Evolutionary conservation across 35 echinoderm and acorn worm genomes (phyloP), one percentile per base, ranked within the genome.

Genomic region (Heliocidaris erythrogramma): DNA sequence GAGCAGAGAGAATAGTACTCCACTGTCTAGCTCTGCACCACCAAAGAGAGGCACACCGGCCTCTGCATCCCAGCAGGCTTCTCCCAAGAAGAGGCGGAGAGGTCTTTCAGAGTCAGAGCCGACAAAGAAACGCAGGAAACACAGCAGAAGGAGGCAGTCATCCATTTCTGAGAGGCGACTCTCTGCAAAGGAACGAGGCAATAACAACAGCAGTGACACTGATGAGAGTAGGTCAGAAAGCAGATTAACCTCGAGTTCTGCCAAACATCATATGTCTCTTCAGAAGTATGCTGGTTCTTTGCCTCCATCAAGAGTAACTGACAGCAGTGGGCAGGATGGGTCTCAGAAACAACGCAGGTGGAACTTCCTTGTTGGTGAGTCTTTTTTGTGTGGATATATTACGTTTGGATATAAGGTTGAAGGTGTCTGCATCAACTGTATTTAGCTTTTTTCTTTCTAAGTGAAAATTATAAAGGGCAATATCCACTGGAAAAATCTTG

Each of bases 191-290:
- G 95, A 95, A 11, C 93, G 53, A 32, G 88, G 92, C 17, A 32
- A 65, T 48, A 92, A 97, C 60, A 99, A 96, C 59, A 99, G 98
- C 93, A 99, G 97, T 85, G 98, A 99, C 59, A 96, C 97, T 2
- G 98, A 99, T 94, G 98, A 97, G 27, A 97, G 96, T 8, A 88
- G 69, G 16, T 85, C 84, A 47, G 98, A 99, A 69, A 95, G 93
- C 60, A 96, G 95, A 94, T 47, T 87, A 14, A 60, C 93, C 31
- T 94, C 92, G 12, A 88, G 91, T 13, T 42, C 48, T 14, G 30
- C 48, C 42, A 94, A 97, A 47, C 90, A 12, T 91, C 86, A 88
- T 4, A 13, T 47, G 85, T 24, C 49, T 5, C 24, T 42, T 21
- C 24, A 32, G 30, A 47, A 65, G 13, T 90, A 53, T 61, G 30